Evolutionary conservation across 2,888 invertebrate genomes (phyloP).

Genomic region (Acronicta aceris): DNA sequence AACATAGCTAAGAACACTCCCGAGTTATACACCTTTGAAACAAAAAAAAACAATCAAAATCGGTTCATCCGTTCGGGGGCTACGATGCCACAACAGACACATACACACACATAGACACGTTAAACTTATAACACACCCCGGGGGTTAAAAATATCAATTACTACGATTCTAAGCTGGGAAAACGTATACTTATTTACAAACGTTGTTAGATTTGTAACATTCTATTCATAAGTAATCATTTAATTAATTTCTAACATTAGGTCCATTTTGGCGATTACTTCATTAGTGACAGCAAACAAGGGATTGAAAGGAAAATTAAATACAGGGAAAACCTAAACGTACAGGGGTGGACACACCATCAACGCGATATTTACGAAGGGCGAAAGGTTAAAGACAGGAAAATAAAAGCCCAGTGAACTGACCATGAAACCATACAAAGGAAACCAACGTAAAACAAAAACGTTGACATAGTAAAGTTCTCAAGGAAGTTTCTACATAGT

Average conservation of each 20-base stretch:
- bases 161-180: too few relatives aligned
- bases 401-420: constrained; percentile 33
- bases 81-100: too few relatives aligned
- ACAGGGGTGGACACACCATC: constrained; percentile 61
- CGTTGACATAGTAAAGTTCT: constrained; percentile 51
- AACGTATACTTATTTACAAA: too few relatives aligned
- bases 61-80: too few relatives aligned
- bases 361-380: constrained; percentile 56
- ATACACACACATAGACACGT: too few relatives aligned
- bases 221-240: too few relatives aligned
- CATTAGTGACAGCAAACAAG: constrained; percentile 39
- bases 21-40: too few relatives aligned
- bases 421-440: constrained; percentile 57
- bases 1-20: too few relatives aligned
- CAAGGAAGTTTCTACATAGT: constrained; percentile 61
- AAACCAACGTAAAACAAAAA: constrained; percentile 46
- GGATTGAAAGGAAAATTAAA: constrained; percentile 47
- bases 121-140: too few relatives aligned
- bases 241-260: not conserved
- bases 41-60: too few relatives aligned
- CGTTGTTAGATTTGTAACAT: too few relatives aligned
- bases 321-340: constrained; percentile 53
- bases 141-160: too few relatives aligned
- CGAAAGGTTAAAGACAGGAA: constrained; percentile 58
- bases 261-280: constrained; percentile 21